These are phyloP conservation scores for Listrodromus nycthemerus DNA, from an alignment of 2,888 invertebrate genomes.

Conservation along the genomic window DNA sequence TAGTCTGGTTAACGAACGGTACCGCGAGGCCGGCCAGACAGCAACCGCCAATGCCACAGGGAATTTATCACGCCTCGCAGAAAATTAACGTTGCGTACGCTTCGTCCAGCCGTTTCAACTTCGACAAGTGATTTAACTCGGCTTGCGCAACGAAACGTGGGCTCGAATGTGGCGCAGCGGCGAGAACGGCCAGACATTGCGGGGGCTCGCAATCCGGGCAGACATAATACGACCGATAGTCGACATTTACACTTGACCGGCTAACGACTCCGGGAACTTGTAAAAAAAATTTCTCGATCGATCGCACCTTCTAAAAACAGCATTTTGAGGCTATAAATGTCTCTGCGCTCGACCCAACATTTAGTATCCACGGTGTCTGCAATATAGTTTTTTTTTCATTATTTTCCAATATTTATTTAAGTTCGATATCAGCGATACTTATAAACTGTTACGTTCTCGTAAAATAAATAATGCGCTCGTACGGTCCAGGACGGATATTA, in stretches of 20 bases:
- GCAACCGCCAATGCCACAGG: not conserved
- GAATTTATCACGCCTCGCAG: conserved; percentile 17
- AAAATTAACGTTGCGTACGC: conserved; percentile 9
- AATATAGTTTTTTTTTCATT: no score
- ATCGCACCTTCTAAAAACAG: not conserved
- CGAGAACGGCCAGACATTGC: conserved; percentile 41
- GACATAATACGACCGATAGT: conserved; percentile 41
- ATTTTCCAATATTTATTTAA: no score
- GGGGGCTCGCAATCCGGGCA: conserved; percentile 37
- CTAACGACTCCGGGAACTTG: conserved; percentile 26
- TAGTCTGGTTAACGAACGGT: not conserved
- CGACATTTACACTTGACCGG: conserved; percentile 55
- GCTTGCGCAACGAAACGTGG: conserved; percentile 43
- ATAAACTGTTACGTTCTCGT: no score
- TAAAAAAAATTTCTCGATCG: not conserved
- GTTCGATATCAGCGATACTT: no score
- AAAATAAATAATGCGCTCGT: no score
- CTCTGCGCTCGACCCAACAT: no score
- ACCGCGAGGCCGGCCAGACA: not conserved
- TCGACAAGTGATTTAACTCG: conserved; percentile 46
- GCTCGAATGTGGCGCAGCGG: conserved; percentile 14
- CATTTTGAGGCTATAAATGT: no score
- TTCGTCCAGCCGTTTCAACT: conserved; percentile 9
- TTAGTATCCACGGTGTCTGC: no score
- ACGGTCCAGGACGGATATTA: no score